These are phyloP conservation scores for Empis livida DNA, from an alignment of 2,888 invertebrate species.

Conservation along the genomic window DNA sequence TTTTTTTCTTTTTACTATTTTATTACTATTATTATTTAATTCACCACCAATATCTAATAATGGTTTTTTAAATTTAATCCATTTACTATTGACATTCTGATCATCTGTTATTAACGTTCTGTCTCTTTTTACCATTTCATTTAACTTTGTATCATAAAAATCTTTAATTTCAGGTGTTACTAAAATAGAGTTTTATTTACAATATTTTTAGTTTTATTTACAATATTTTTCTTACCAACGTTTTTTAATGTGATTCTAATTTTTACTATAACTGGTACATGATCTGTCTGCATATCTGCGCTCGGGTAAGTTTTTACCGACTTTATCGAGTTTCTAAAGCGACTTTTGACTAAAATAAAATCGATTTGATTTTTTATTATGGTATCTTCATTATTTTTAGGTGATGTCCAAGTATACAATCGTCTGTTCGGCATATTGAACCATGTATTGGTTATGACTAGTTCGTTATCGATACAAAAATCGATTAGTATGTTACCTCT, in stretches of 20 bases:
- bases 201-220: not conserved
- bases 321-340: not conserved
- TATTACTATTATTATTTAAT: not conserved
- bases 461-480: too few relatives aligned
- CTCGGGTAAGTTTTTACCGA: not conserved
- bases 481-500: not conserved
- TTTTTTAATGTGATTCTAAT: not conserved
- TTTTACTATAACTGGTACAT: not conserved
- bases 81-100: not conserved
- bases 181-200: not conserved
- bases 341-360: not conserved
- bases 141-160: not conserved
- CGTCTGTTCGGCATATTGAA: not conserved
- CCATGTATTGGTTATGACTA: too few relatives aligned
- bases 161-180: not conserved
- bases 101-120: not conserved
- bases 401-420: not conserved
- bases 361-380: not conserved
- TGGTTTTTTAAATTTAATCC: not conserved
- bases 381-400: not conserved
- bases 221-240: not conserved
- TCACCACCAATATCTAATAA: not conserved
- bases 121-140: not conserved
- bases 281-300: not conserved
- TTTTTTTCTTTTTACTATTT: not conserved